phyloP scores from a whole-genome alignment of 2,113 vertebrate species.

The Hippocampus guttulatus region DNA sequence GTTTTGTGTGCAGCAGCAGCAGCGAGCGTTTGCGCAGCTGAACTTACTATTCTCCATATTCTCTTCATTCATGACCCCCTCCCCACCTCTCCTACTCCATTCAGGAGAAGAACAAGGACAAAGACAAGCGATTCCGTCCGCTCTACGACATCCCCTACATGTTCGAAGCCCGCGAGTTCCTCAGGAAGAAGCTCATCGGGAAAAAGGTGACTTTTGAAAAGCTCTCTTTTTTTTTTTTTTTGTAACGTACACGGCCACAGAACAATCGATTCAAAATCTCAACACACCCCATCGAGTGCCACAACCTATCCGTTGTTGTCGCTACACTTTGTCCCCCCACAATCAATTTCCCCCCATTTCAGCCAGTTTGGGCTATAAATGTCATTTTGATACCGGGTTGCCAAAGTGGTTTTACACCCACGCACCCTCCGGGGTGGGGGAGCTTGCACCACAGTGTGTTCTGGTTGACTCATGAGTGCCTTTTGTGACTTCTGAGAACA shows the following conservation, averaged over 20 bases:
- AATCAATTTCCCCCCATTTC: neutral
- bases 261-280: neutral
- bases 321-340: neutral
- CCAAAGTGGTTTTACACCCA: too few relatives aligned
- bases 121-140: constrained; percentile 94
- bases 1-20: constrained; percentile 19
- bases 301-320: neutral
- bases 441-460: too few relatives aligned
- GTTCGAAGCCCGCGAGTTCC: constrained; percentile 97
- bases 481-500: too few relatives aligned
- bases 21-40: neutral
- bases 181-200: constrained; percentile 96
- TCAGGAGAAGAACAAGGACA: constrained; percentile 85
- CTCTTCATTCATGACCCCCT: neutral
- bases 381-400: neutral
- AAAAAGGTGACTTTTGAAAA: constrained; percentile 81
- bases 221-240: neutral
- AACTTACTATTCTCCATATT: neutral
- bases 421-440: too few relatives aligned
- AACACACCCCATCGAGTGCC: neutral
- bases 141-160: constrained; percentile 98
- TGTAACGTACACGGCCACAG: neutral
- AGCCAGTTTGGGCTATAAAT: neutral
- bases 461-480: too few relatives aligned
- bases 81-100: neutral